Percentiles rank a stretch among this genome's conserved stretches.
These are phyloP conservation scores for Erithacus rubecula DNA, from an alignment of 2,797 vertebrate species.

Conservation along the genomic window DNA sequence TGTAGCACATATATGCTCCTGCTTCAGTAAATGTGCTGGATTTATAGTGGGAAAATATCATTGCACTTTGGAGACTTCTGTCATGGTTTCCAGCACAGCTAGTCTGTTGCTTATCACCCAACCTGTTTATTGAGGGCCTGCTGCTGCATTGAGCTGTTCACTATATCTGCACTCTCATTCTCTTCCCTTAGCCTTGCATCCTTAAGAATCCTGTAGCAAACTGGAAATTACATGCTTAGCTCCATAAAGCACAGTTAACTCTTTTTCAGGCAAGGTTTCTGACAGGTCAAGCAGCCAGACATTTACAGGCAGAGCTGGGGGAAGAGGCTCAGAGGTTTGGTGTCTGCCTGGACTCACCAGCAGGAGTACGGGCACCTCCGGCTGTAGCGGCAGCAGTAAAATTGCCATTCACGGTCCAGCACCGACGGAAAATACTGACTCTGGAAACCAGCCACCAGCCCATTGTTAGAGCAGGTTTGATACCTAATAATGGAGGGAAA, in stretches of 20 bases:
- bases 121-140: background rate
- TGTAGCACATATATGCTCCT: background rate
- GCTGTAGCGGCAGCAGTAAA: conserved; percentile 94
- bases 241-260: background rate
- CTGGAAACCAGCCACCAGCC: conserved; percentile 93
- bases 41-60: background rate
- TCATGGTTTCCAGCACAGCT: background rate
- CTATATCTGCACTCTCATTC: background rate
- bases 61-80: background rate
- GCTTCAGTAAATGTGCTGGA: background rate
- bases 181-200: background rate
- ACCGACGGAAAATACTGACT: conserved; percentile 94
- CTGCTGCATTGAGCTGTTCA: fast-evolving
- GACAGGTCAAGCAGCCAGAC: background rate
- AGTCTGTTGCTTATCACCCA: background rate
- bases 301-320: background rate
- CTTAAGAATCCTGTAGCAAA: background rate
- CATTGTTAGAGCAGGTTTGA: conserved; percentile 91
- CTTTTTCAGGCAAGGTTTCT: background rate
- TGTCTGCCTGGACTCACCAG: conserved; percentile 81
- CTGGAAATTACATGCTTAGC: background rate
- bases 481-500: conserved; percentile 80
- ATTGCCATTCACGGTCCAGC: conserved; percentile 96
- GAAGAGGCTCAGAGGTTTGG: background rate
- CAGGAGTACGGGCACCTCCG: conserved; percentile 92